Percentiles rank a stretch among this genome's conserved stretches.
Conservation (phyloP, 2,113 vertebrate genomes). For the Panthera uncia region DNA sequence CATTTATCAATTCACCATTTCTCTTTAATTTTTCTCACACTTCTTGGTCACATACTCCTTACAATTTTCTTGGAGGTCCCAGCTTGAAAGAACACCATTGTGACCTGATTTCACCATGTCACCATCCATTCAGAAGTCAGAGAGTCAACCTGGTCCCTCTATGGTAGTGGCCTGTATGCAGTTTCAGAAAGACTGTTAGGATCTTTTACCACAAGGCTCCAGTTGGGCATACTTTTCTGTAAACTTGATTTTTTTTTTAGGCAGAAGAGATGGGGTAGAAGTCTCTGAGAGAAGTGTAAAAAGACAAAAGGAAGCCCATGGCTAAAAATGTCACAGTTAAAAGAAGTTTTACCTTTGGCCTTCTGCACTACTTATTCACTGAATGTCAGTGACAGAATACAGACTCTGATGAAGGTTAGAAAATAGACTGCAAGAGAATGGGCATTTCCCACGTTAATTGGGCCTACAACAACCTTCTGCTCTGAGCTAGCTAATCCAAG, state of each 20-base stretch:
- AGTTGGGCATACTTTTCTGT: neutral
- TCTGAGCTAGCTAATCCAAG: neutral
- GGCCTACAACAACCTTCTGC: neutral
- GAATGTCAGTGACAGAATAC: neutral
- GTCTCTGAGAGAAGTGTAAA: neutral
- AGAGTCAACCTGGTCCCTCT: neutral
- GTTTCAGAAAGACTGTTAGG: neutral
- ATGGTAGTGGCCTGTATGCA: neutral
- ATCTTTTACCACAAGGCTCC: neutral
- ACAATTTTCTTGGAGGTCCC: neutral
- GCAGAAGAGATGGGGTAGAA: neutral
- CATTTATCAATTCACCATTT: slow-evolving; percentile 31
- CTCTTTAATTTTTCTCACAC: slow-evolving; percentile 8
- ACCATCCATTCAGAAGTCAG: slow-evolving; percentile 18
- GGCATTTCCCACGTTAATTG: neutral
- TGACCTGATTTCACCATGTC: slow-evolving; percentile 15
- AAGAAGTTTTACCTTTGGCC: neutral
- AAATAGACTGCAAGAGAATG: neutral
- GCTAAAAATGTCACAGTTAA: slow-evolving; percentile 15
- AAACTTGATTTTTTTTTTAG: neutral
- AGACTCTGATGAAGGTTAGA: neutral
- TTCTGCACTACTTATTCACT: neutral
- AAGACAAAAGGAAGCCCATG: neutral
- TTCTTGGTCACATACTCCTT: neutral
- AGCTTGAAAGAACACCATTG: neutral